phyloP scores from a whole-genome alignment of 2,797 vertebrate genomes.

The Sternarchorhynchus goeldii region DNA sequence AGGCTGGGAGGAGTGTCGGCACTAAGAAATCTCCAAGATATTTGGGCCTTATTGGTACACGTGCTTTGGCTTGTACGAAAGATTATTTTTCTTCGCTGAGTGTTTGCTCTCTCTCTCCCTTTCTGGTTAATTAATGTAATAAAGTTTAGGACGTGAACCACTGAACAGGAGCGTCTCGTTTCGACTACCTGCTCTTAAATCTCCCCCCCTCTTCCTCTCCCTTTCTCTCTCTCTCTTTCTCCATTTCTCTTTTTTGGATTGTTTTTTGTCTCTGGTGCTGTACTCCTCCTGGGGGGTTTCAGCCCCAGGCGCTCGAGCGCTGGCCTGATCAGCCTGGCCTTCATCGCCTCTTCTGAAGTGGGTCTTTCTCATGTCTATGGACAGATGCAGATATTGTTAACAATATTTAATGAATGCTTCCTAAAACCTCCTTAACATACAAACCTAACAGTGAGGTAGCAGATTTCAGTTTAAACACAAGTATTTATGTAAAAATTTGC shows the following conservation, averaged over 20 bases:
- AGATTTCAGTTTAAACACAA: no score
- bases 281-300: no score
- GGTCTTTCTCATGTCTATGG: neutral
- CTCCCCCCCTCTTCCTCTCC: neutral
- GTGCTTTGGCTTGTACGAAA: no score
- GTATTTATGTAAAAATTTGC: no score
- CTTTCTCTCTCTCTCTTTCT: neutral
- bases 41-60: no score
- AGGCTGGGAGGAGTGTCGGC: no score
- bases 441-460: neutral
- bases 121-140: conserved; percentile 35
- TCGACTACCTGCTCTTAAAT: neutral
- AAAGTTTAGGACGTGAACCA: conserved; percentile 23
- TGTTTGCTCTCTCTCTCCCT: conserved; percentile 12
- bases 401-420: neutral
- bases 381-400: neutral
- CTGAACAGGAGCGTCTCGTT: neutral
- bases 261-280: neutral
- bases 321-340: no score
- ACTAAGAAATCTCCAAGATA: no score
- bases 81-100: no score
- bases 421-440: neutral
- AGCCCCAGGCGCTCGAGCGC: no score
- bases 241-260: neutral
- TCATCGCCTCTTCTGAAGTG: no score